Base-by-base conservation (phyloP, 35 echinoderm and acorn worm genomes). In the Eucidaris tribuloides region DNA sequence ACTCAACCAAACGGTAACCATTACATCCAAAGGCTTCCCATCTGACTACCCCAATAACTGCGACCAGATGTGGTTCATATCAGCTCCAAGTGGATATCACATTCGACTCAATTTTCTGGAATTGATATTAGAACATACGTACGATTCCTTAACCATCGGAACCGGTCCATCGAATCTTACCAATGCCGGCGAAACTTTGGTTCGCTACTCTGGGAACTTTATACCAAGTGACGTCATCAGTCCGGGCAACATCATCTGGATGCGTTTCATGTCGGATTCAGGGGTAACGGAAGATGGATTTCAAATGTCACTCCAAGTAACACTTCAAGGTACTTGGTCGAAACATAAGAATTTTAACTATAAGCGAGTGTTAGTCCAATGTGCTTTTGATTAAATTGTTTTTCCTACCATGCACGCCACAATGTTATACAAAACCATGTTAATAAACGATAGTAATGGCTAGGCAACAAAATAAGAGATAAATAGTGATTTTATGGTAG, bases 51-150 rank as follows among this genome's bases (percentile, higher is more conserved):
- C 66, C 22, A 43, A 72, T 20, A 39, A 72, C 14, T 72, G 40
- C 66, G 33, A 43, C 7, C 33, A 72, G 17, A 13, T 72, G 66
- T 72, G 66, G 66, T 72, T 72, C 40, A 39, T 72, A n/a, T 72
- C 66, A 11, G 23, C 66, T n/a, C 66, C 40, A 5, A 43, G 40
- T 37, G 66, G 66, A 35, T 43, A 25, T n/a, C 66, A 39, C 7
- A 24, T 72, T 72, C 32, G 40, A 40, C 23, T 72, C 66, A 7
- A 20, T 7, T 72, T 72, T 39, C 1, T 43, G 25, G n/a, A 7
- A 32, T 72, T 72, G n/a, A 39, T 39, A 5, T 14, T 43, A 20
- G 66, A 72, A 7, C 2, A 72, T 20, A 39, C 36, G 40, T 32
- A 32, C 17, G 66, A 72, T 39, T 72, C 23, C 66, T 4, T 72